These are phyloP conservation scores for Daboia siamensis DNA, from an alignment of 2,113 vertebrate species.

Conservation along the genomic window DNA sequence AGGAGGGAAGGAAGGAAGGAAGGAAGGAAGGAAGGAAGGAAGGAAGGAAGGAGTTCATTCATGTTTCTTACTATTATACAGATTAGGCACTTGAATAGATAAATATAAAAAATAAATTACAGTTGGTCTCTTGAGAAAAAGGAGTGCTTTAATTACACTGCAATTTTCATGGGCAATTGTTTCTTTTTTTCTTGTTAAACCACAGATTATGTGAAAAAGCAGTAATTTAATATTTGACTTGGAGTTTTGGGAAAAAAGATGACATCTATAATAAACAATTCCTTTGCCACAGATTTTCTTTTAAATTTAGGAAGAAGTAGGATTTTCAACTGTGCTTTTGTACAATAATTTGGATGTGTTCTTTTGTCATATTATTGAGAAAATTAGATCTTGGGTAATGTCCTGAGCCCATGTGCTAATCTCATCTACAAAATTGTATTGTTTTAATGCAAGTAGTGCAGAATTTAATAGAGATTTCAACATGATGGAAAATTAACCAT, in stretches of 20 bases:
- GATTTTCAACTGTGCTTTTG: slow-evolving; percentile 34
- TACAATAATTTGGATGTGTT: slow-evolving; percentile 36
- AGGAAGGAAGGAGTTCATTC: neutral
- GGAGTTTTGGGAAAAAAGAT: neutral
- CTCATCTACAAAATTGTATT: slow-evolving; percentile 50
- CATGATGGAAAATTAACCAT: slow-evolving; percentile 72
- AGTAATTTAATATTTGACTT: slow-evolving; percentile 6
- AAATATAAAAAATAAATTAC: neutral
- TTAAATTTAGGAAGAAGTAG: neutral
- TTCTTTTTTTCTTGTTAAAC: neutral
- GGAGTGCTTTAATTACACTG: neutral
- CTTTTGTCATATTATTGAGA: slow-evolving; percentile 15
- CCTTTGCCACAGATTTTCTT: neutral
- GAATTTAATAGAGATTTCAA: slow-evolving; percentile 58
- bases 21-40: too few relatives aligned
- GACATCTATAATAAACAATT: slow-evolving; percentile 1
- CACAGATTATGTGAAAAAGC: slow-evolving; percentile 4
- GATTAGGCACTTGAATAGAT: neutral
- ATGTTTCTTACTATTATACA: neutral
- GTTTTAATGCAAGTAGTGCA: slow-evolving; percentile 63
- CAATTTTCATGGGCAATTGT: neutral
- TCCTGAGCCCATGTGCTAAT: slow-evolving; percentile 34
- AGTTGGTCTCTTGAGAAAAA: neutral
- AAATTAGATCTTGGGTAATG: slow-evolving; percentile 40
- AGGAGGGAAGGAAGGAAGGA: too few relatives aligned